These are phyloP conservation scores for Bergia sp. DNA, from an alignment of 92 coral and sea anemone genomes.

Conservation along the genomic window DNA sequence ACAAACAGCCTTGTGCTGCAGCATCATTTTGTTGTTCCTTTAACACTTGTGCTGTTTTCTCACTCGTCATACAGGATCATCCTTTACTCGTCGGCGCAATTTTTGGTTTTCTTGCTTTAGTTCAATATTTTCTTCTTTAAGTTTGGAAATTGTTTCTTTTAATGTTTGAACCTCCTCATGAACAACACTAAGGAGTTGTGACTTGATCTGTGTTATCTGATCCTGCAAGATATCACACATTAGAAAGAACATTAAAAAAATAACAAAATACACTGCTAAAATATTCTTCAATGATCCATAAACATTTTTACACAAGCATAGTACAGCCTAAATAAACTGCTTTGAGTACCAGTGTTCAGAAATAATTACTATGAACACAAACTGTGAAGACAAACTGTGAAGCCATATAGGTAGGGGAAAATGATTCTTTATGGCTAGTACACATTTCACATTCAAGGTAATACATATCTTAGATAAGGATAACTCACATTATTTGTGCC, in stretches of 20 bases:
- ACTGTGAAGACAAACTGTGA: too few species aligned
- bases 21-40: neutral
- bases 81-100: conserved; percentile 70
- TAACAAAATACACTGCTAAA: neutral
- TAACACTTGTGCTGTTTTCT: neutral
- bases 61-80: conserved; percentile 20
- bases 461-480: too few species aligned
- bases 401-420: too few species aligned
- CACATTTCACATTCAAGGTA: too few species aligned
- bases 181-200: conserved; percentile 88
- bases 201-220: conserved; percentile 94
- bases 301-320: neutral
- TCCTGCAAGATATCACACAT: conserved; percentile 62
- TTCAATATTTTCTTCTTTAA: conserved; percentile 89
- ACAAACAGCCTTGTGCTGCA: conserved; percentile 6
- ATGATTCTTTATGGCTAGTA: too few species aligned
- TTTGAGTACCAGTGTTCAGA: too few species aligned
- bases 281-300: neutral
- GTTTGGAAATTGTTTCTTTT: conserved; percentile 92
- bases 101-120: conserved; percentile 94
- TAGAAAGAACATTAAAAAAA: neutral
- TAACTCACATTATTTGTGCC: too few species aligned
- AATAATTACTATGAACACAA: too few species aligned
- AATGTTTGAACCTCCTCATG: conserved; percentile 97
- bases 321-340: too few species aligned